Percentiles rank a stretch among this genome's conserved stretches.
Evolutionary conservation across 2,113 vertebrate genomes (phyloP).

Genomic region (Cervus canadensis): DNA sequence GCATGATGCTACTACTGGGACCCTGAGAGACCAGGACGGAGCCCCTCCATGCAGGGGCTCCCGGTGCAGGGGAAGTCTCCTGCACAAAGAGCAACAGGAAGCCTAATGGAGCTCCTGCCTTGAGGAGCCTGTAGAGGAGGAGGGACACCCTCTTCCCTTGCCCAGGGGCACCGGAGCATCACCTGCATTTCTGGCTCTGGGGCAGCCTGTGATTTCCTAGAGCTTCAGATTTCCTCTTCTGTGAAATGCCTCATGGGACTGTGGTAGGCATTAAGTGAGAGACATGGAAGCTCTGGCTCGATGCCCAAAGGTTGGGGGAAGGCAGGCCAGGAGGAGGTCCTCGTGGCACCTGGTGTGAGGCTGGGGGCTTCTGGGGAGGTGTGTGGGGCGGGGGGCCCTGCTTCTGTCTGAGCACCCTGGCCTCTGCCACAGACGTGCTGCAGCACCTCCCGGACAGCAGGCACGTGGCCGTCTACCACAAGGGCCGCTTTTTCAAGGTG

Average conservation of each 20-base stretch:
- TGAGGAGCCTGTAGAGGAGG: background rate
- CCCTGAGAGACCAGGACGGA: background rate
- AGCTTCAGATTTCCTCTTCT: background rate
- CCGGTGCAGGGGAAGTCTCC: too few relatives aligned
- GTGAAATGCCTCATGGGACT: background rate
- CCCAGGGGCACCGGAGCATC: background rate
- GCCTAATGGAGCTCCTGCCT: background rate
- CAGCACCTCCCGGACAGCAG: conserved; percentile 91
- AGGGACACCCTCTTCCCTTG: background rate
- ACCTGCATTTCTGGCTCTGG: background rate
- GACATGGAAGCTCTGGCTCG: background rate
- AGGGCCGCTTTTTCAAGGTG: conserved; percentile 90
- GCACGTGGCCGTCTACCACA: conserved; percentile 92
- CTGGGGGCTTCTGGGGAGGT: background rate
- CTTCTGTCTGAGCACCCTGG: background rate
- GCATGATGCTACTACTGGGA: background rate
- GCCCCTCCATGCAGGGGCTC: background rate
- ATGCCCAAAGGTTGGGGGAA: background rate
- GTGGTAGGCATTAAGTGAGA: background rate
- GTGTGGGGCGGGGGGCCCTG: background rate
- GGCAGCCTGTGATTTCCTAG: background rate
- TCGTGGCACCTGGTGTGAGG: accelerated
- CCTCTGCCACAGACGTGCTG: conserved; percentile 83
- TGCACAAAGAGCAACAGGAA: background rate
- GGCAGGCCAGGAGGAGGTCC: background rate